Percentiles rank a stretch among this genome's conserved stretches.
phyloP scores from a whole-genome alignment of 2,888 invertebrate species.

The Cancer borealis region DNA sequence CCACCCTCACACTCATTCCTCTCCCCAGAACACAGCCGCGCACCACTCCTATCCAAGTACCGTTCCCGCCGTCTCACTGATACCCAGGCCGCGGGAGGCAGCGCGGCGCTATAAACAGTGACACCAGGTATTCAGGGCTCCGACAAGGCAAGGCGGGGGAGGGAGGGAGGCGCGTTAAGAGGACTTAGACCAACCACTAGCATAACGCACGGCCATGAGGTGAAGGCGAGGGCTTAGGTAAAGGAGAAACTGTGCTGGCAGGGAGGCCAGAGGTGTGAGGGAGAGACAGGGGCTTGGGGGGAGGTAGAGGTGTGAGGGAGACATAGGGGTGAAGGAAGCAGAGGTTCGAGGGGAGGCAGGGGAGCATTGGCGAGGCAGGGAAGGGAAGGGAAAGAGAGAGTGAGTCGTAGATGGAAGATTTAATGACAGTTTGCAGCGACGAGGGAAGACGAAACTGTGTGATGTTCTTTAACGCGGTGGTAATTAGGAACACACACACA shows the following conservation, averaged over 20 bases:
- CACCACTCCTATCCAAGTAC: background rate
- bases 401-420: background rate
- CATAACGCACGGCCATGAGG: background rate
- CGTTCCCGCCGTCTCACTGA: background rate
- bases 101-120: background rate
- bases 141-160: background rate
- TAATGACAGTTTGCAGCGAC: background rate
- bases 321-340: too few relatives aligned
- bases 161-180: background rate
- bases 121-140: constrained; percentile 17
- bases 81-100: background rate
- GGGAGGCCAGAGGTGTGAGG: too few relatives aligned
- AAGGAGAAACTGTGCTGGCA: background rate
- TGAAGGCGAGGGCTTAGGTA: background rate
- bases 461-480: too few relatives aligned
- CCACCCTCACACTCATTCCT: too few relatives aligned
- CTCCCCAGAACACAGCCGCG: background rate
- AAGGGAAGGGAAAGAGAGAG: background rate
- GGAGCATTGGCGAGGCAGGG: background rate
- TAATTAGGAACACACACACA: too few relatives aligned
- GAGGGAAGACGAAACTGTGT: background rate
- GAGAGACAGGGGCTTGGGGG: too few relatives aligned
- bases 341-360: too few relatives aligned
- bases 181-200: constrained; percentile 11
- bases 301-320: too few relatives aligned